Evolutionary conservation across 2,888 invertebrate genomes (phyloP), one percentile per base, ranked within the genome.

Genomic region (Parasteatoda lunata): DNA sequence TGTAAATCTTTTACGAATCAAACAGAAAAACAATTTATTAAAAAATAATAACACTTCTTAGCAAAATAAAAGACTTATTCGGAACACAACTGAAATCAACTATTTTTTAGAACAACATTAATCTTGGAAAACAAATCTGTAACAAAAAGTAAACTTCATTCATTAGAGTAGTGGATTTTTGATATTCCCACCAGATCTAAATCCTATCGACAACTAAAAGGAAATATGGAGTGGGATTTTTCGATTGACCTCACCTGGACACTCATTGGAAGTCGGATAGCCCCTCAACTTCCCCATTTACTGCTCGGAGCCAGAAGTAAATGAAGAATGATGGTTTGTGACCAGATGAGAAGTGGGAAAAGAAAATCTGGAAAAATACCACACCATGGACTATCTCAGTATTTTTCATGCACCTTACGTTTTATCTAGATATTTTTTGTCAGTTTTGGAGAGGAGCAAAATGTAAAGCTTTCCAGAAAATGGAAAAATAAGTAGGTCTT

Each of bases 391-490:
- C 76, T 77, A 72, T 54, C 76, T 54, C 52, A 47, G 65, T 80
- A 83, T 69, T 70, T 76, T 85, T 85, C 75, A 81, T 81, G 59
- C 65, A 51, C 51, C 54, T 47, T 47, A 59, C 51, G 15, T 15
- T n/a, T 52, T 75, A 69, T 75, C 69, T 69, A 76, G 71, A 77
- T 66, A 30, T 15, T 30, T 76, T 51, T 66, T 45, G 47, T n/a
- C n/a, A 9, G 48, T 52, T 9, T 70, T 66, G 79, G 66, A 75
- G 76, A 49, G 65, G 75, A 78, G 78, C 85, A 80, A 80, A 85
- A 77, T 80, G 76, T 69, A 76, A 85, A 85, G 85, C 85, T 80
- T 85, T 85, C 65, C 80, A 45, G 80, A 85, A 85, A 85, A 85
- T 85, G 76, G 85, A 80, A 80, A 85, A 85, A 85, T 80, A 85